A percentile compares a stretch with the other conserved stretches of the same genome.
Evolutionary conservation across 2,797 vertebrate genomes (phyloP).

Genomic region (Calcarius lapponicus): DNA sequence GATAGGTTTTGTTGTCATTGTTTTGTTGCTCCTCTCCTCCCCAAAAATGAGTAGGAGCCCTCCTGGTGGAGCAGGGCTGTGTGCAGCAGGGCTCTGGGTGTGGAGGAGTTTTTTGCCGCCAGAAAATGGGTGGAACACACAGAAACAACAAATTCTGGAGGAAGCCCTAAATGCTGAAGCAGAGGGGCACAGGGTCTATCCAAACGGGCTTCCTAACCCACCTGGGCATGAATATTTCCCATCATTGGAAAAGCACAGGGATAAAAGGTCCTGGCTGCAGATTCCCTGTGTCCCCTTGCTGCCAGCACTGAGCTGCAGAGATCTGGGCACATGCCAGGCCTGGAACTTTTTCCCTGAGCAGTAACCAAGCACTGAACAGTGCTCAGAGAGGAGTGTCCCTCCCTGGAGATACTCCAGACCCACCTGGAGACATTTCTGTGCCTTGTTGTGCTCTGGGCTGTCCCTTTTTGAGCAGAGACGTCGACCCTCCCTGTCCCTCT

Average conservation of each 20-base stretch:
- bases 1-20: accelerated
- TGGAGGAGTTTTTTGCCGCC: not conserved
- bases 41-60: not conserved
- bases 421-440: not conserved
- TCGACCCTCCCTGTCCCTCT: not conserved
- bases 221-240: not conserved
- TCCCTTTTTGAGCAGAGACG: not conserved
- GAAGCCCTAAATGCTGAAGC: not conserved
- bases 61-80: accelerated
- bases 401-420: not conserved
- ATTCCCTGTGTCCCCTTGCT: not conserved
- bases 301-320: not conserved
- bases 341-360: not conserved
- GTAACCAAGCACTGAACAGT: not conserved
- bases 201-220: not conserved
- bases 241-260: accelerated
- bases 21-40: not conserved
- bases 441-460: accelerated
- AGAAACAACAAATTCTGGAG: not conserved
- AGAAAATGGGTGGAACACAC: not conserved
- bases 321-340: too few species aligned
- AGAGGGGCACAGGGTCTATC: accelerated
- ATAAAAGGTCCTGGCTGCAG: not conserved
- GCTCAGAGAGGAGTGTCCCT: not conserved
- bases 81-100: not conserved